Conservation (phyloP, 2,797 vertebrate species). For the Malurus splendens region DNA sequence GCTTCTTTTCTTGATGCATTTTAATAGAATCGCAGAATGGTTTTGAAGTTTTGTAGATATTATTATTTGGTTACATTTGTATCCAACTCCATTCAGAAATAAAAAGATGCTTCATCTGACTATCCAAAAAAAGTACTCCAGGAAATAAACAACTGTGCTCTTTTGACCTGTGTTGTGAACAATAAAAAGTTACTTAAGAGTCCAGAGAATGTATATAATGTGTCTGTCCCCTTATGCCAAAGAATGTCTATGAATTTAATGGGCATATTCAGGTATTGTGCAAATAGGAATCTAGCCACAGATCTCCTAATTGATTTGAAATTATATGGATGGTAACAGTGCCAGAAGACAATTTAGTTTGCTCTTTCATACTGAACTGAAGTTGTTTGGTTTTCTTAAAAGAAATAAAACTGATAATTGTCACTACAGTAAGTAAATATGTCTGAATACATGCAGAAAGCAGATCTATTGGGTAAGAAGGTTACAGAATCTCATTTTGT, state of each 20-base stretch:
- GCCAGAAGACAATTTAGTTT: constrained; percentile 57
- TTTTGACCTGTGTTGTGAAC: neutral
- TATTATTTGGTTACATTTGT: neutral
- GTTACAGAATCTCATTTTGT: constrained; percentile 67
- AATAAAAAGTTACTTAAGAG: neutral
- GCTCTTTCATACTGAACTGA: constrained; percentile 51
- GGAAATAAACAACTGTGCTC: neutral
- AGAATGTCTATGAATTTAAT: neutral
- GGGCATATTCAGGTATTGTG: neutral
- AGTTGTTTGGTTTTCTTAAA: constrained; percentile 64
- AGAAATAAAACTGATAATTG: constrained; percentile 65
- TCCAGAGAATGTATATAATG: neutral
- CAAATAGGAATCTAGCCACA: neutral
- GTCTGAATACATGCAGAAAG: constrained; percentile 53
- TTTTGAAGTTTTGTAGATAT: neutral
- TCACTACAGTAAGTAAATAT: constrained; percentile 65
- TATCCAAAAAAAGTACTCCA: neutral
- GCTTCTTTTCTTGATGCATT: neutral
- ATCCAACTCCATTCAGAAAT: neutral
- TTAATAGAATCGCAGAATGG: neutral
- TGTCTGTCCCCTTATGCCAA: neutral
- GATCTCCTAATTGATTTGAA: constrained; percentile 30
- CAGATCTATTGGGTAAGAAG: constrained; percentile 63
- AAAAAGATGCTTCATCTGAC: neutral
- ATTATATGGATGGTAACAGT: neutral